A percentile compares a stretch with the other conserved stretches of the same genome.
phyloP scores from a whole-genome alignment of 2,888 invertebrate species.

The Electrophaes corylata region DNA sequence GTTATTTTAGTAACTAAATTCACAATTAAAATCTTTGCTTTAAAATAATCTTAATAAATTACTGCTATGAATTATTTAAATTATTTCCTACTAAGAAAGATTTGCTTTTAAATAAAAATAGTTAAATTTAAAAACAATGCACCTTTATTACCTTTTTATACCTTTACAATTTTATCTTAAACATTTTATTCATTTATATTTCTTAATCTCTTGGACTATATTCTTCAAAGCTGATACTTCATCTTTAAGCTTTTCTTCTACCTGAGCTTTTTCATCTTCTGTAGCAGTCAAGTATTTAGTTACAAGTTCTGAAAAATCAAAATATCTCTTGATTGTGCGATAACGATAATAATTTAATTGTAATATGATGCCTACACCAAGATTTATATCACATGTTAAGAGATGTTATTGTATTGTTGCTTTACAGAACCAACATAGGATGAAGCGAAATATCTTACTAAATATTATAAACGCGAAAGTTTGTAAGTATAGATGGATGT shows the following conservation, averaged over 20 bases:
- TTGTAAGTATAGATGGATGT: too few relatives aligned
- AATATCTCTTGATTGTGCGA: background rate
- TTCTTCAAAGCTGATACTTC: constrained; percentile 65
- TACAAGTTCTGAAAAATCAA: constrained; percentile 64
- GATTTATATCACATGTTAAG: too few relatives aligned
- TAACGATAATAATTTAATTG: too few relatives aligned
- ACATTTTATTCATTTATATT: constrained; percentile 57
- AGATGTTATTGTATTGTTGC: too few relatives aligned
- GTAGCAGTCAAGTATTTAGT: constrained; percentile 67
- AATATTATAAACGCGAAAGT: too few relatives aligned
- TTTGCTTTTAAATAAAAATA: constrained; percentile 2
- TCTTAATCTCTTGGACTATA: constrained; percentile 71
- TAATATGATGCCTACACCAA: too few relatives aligned
- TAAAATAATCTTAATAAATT: background rate
- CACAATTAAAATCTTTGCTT: too few relatives aligned
- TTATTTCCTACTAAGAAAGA: constrained; percentile 8
- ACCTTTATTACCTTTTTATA: background rate
- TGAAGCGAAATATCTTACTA: too few relatives aligned
- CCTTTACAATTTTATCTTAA: background rate
- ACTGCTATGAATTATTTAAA: constrained; percentile 2
- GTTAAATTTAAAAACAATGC: background rate
- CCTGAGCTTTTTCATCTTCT: constrained; percentile 61
- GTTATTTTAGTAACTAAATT: background rate
- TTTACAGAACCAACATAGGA: too few relatives aligned
- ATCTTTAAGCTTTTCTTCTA: constrained; percentile 62